Base-by-base conservation (phyloP, 1,140 invertebrate genomes). In the Drosophila nannoptera region DNA sequence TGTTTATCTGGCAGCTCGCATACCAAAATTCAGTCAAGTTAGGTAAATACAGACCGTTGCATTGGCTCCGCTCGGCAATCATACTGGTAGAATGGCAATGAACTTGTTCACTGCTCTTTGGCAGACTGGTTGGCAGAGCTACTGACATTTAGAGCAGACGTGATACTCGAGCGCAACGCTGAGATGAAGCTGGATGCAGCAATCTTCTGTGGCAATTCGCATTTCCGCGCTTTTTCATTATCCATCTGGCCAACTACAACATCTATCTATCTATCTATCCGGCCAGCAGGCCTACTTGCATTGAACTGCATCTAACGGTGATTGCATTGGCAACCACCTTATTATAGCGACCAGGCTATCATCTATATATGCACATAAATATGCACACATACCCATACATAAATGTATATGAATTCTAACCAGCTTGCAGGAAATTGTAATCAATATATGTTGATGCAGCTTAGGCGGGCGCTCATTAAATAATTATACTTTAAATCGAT, bases 151-250 rank as follows among this genome's bases (percentile, higher is more conserved):
- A 69, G 76, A 80, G 80, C 69, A 84, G 70, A 75, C 61, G 62
- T 69, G 60, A 43, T 22, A 22, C 1, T 22, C 22, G 22, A 22
- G 22, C 3, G 22, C 3, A 42, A 42, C 40, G n/a, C n/a, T 22
- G 1, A 22, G 40, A 49, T 61, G 84, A 84, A 77, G 81, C 77
- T 77, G 77, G 77, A 86, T 84, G 80, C 77, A 86, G 69, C 80
- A 84, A 84, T 84, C 86, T 84, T 84, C 80, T 71, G 55, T 77
- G 64, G 77, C 77, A 84, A 74, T 84, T 77, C 73, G 58, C 54
- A 65, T 65, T 54, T 66, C 54, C 70, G 69, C 77, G 63, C 72
- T 75, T 75, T 78, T 78, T 71, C 54, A 72, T 61, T 45, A 50
- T 74, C 46, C 29, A 59, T 52, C 33, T 7, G 53, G 36, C 59